phyloP scores from a whole-genome alignment of 1,140 invertebrate species.

The Dysdera silvatica region DNA sequence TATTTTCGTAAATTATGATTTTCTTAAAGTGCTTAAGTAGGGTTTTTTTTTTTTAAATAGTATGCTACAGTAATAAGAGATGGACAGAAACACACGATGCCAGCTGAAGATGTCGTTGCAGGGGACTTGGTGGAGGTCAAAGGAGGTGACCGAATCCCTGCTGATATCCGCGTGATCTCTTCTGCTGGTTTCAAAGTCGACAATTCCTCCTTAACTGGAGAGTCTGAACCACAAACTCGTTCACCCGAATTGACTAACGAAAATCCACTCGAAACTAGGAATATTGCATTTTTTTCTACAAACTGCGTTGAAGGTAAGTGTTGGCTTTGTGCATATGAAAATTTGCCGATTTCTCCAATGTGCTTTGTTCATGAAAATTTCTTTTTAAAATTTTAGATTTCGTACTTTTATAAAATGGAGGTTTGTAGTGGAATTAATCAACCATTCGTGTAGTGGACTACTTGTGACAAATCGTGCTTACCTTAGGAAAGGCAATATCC shows the following conservation, averaged over 20 bases:
- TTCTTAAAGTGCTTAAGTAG: background rate
- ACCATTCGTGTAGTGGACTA: too few species aligned
- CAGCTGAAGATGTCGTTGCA: constrained; percentile 61
- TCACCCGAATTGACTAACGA: constrained; percentile 86
- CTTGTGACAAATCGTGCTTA: too few species aligned
- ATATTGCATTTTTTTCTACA: constrained; percentile 94
- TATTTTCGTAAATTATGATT: background rate
- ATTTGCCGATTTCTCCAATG: too few species aligned
- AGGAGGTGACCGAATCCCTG: constrained; percentile 75
- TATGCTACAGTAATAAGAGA: constrained; percentile 91
- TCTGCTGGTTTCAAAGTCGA: constrained; percentile 68
- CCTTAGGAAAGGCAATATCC: too few species aligned
- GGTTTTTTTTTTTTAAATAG: constrained; percentile 45
- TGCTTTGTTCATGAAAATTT: too few species aligned
- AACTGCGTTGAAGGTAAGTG: constrained; percentile 84
- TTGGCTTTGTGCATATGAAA: too few species aligned
- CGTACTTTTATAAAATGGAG: too few species aligned
- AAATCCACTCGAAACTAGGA: constrained; percentile 93
- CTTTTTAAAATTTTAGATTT: too few species aligned
- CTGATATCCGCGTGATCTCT: constrained; percentile 68
- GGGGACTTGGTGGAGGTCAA: constrained; percentile 76
- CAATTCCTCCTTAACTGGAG: constrained; percentile 73
- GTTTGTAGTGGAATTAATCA: too few species aligned
- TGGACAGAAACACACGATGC: constrained; percentile 81
- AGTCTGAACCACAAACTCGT: constrained; percentile 90